Evolutionary conservation across 2,797 vertebrate species (phyloP).

Genomic region (Melopsittacus undulatus): DNA sequence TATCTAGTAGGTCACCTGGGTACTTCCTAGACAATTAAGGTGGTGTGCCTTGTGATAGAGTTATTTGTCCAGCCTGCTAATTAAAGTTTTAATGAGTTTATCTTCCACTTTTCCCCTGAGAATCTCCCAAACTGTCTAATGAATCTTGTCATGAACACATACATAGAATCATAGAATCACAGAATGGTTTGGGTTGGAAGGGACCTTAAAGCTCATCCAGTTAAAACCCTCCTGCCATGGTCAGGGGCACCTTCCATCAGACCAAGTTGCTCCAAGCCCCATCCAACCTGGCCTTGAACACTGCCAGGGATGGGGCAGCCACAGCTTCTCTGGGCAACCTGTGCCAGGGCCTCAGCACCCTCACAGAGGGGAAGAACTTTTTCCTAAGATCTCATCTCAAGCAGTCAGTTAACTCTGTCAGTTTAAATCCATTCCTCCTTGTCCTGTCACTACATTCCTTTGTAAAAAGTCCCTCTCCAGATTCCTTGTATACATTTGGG

Average conservation of each 20-base stretch:
- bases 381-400: not conserved
- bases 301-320: not conserved
- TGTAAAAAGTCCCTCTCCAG: not conserved
- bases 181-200: not conserved
- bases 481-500: not conserved
- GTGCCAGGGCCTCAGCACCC: not conserved
- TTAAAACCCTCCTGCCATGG: not conserved
- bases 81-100: not conserved
- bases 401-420: not conserved
- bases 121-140: not conserved
- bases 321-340: not conserved
- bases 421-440: not conserved
- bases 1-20: not conserved
- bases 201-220: not conserved
- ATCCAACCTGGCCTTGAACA: not conserved
- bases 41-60: not conserved
- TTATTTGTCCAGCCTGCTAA: not conserved
- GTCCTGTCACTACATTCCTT: not conserved
- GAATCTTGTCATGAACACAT: not conserved
- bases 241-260: not conserved
- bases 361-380: not conserved
- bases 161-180: not conserved
- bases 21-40: not conserved
- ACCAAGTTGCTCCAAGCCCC: not conserved
- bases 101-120: not conserved